Evolutionary conservation across 2,113 vertebrate genomes (phyloP).

Genomic region (Gymnobelideus leadbeateri): DNA sequence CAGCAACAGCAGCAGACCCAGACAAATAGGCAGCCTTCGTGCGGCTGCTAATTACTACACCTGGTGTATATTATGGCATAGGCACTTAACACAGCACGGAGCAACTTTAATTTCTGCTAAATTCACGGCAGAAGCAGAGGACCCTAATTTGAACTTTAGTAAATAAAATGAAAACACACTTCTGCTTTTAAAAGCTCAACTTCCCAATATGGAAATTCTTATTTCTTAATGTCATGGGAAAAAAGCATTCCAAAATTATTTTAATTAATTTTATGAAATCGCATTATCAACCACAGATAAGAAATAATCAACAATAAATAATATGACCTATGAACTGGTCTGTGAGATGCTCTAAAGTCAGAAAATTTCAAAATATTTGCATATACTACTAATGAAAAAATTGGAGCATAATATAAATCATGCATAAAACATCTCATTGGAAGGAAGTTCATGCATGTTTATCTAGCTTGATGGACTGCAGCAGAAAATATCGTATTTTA

Average conservation of each 20-base stretch:
- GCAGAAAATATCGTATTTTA: conserved; percentile 44
- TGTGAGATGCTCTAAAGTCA: conserved; percentile 40
- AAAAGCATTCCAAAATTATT: conserved; percentile 36
- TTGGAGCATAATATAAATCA: conserved; percentile 52
- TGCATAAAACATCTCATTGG: conserved; percentile 47
- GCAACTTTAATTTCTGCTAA: conserved; percentile 79
- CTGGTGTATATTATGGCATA: conserved; percentile 90
- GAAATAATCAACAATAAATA: conserved; percentile 23
- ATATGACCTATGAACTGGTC: conserved; percentile 15
- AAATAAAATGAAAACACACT: conserved; percentile 69
- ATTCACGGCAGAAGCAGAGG: conserved; percentile 15
- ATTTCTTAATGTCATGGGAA: not conserved
- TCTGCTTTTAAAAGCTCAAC: conserved; percentile 46
- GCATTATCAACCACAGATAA: conserved; percentile 11
- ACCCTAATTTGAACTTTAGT: conserved; percentile 67
- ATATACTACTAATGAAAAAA: conserved; percentile 55
- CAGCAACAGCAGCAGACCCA: conserved; percentile 87
- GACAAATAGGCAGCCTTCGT: conserved; percentile 89
- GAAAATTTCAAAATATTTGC: conserved; percentile 56
- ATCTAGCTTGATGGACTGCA: conserved; percentile 51
- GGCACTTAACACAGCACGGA: conserved; percentile 85
- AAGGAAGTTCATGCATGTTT: conserved; percentile 66
- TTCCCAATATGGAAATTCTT: conserved; percentile 16
- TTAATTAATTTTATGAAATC: conserved; percentile 46
- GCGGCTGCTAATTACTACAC: conserved; percentile 92